Evolutionary conservation across 2,888 invertebrate genomes (phyloP).

Genomic region (Amphimallon solstitiale): DNA sequence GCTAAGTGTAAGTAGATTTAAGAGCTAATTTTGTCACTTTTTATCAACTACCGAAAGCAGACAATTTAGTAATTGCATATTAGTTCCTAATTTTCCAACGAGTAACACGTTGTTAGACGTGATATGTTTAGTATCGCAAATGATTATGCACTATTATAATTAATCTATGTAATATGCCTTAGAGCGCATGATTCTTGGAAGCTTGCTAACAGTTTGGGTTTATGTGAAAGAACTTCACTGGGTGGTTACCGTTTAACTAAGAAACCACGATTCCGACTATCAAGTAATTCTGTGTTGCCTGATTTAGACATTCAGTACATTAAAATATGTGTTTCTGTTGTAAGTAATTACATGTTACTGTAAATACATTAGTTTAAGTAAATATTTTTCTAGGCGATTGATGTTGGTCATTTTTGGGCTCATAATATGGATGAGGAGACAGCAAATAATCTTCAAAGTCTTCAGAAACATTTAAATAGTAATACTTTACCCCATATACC

Average conservation of each 20-base stretch:
- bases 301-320: constrained; percentile 69
- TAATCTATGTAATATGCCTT: constrained; percentile 3
- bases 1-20: too few species aligned
- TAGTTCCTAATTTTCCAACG: too few species aligned
- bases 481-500: constrained; percentile 51
- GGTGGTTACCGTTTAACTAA: constrained; percentile 13
- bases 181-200: constrained; percentile 46
- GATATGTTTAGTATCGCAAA: too few species aligned
- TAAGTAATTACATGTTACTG: constrained; percentile 56
- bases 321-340: constrained; percentile 68
- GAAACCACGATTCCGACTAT: constrained; percentile 16
- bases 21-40: too few species aligned
- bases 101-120: too few species aligned
- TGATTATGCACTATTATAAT: too few species aligned
- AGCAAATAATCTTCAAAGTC: constrained; percentile 54
- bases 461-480: constrained; percentile 61
- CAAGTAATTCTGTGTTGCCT: constrained; percentile 66
- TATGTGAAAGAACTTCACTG: constrained; percentile 24
- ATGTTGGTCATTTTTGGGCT: constrained; percentile 77
- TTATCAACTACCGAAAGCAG: too few species aligned
- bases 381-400: constrained; percentile 63
- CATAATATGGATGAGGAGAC: constrained; percentile 67
- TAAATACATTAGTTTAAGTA: neutral
- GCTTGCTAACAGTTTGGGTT: constrained; percentile 45
- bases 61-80: too few species aligned